These are phyloP conservation scores for human DNA, from an alignment of 2,113 vertebrate genomes.

Conservation along the genomic window DNA sequence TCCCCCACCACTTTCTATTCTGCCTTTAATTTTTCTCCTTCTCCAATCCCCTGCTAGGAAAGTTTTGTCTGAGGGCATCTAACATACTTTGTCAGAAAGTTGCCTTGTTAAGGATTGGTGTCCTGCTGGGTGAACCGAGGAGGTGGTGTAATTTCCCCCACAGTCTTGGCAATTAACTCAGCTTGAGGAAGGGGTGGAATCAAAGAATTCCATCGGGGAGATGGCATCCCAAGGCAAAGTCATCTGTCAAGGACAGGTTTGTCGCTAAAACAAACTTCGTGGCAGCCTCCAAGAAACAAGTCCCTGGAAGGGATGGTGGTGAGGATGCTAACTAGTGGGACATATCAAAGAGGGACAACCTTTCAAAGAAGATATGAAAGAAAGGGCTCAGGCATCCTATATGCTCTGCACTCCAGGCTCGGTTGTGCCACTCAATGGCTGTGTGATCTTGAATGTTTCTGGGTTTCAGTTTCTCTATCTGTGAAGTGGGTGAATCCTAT, in stretches of 20 bases:
- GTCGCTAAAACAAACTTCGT: neutral
- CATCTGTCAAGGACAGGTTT: neutral
- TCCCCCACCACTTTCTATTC: neutral
- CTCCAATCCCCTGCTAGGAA: conserved; percentile 35
- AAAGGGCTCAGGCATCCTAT: neutral
- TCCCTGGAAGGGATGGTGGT: neutral
- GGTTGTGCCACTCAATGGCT: neutral
- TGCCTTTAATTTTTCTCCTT: neutral
- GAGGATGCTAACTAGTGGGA: too few species aligned
- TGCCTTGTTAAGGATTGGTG: conserved; percentile 40
- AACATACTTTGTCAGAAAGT: conserved; percentile 39
- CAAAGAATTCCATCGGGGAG: conserved; percentile 28
- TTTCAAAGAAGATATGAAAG: neutral
- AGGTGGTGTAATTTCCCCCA: neutral
- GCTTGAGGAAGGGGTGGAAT: neutral
- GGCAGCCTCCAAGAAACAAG: neutral
- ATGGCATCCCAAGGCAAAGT: neutral
- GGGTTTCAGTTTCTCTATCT: neutral
- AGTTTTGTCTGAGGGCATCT: conserved; percentile 51
- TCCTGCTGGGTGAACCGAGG: conserved; percentile 49
- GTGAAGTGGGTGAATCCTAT: neutral
- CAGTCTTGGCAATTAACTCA: conserved; percentile 40
- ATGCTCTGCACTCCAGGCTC: neutral
- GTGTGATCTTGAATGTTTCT: neutral
- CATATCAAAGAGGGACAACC: neutral